These are phyloP conservation scores for Anseranas semipalmata DNA, from an alignment of 2,113 vertebrate genomes.

Conservation along the genomic window DNA sequence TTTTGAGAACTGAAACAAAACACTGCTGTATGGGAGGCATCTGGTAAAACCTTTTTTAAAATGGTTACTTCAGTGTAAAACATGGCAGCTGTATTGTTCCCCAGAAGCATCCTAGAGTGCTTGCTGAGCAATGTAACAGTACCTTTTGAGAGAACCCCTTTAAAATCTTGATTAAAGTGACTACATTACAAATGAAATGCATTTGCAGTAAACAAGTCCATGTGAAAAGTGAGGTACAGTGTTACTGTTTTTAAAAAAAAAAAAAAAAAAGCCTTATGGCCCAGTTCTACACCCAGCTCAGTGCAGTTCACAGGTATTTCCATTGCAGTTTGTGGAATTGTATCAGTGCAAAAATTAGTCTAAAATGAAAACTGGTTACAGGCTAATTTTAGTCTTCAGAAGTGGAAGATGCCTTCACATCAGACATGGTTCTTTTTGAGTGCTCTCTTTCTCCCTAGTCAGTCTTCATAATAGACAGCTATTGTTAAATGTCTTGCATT, in stretches of 20 bases:
- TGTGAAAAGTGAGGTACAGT: not conserved
- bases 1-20: not conserved
- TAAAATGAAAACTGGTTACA: not conserved
- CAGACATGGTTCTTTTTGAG: not conserved
- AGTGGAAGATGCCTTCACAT: not conserved
- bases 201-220: not conserved
- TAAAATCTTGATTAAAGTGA: not conserved
- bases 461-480: not conserved
- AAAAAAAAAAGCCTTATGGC: not conserved
- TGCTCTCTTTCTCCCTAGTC: not conserved
- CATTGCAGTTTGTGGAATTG: not conserved
- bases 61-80: not conserved
- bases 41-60: not conserved
- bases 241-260: not conserved
- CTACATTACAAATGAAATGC: not conserved
- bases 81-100: not conserved
- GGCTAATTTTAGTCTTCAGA: not conserved
- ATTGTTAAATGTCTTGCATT: not conserved
- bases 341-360: not conserved
- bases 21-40: not conserved
- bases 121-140: not conserved
- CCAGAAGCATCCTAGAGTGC: not conserved
- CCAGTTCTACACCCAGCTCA: not conserved
- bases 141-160: not conserved
- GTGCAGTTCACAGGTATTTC: not conserved